phyloP scores from a whole-genome alignment of 2,888 invertebrate genomes.

The Xestia ashworthii region DNA sequence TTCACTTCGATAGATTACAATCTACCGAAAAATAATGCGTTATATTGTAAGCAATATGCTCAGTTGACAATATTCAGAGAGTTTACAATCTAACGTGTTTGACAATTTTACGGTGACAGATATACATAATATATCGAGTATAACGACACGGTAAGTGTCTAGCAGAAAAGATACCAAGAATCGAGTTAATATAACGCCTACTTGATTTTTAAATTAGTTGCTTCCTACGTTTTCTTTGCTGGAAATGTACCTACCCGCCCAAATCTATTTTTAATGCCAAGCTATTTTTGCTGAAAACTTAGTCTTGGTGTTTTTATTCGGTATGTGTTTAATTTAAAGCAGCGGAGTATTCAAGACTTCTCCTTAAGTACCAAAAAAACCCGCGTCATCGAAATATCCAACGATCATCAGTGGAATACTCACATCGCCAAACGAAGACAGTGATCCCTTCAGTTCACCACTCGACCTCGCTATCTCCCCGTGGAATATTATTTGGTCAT shows the following conservation, averaged over 20 bases:
- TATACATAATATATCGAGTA: too few relatives aligned
- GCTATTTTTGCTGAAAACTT: background rate
- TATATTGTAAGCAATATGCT: too few relatives aligned
- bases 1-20: too few relatives aligned
- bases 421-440: constrained; percentile 93
- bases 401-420: constrained; percentile 70
- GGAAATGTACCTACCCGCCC: background rate
- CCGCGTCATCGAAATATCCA: background rate
- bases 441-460: constrained; percentile 93
- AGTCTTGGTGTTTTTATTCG: background rate
- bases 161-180: background rate
- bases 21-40: too few relatives aligned
- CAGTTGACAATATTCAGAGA: too few relatives aligned
- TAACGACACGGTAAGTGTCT: background rate
- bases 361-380: background rate
- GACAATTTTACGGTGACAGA: too few relatives aligned
- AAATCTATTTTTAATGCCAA: background rate
- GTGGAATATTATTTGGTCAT: constrained; percentile 93
- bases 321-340: background rate
- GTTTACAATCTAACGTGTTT: too few relatives aligned
- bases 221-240: background rate
- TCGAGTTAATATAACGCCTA: constrained; percentile 14
- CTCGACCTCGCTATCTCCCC: constrained; percentile 96
- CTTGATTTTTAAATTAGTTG: constrained; percentile 7
- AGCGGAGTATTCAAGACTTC: background rate